Evolutionary conservation across 1,140 invertebrate species (phyloP), one percentile per base, ranked within the genome.

Genomic region (Drosophila saltans): DNA sequence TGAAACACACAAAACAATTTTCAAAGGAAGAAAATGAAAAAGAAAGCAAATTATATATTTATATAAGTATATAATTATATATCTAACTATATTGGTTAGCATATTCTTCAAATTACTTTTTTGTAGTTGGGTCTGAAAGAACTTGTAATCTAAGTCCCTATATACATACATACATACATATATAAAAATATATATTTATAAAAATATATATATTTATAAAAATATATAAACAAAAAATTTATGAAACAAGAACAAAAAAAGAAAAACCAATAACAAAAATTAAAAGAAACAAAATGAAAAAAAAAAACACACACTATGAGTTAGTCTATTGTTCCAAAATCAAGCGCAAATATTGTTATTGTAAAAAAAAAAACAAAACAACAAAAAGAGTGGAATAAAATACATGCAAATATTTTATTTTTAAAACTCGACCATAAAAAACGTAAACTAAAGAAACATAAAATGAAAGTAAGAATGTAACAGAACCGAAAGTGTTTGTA

Each of bases 331-430:
- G 76, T 84, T 84, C 81, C 81, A 80, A 73, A 62, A 67, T 72
- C 43, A 84, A 85, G 83, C 85, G 83, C 83, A 81, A 74, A 76
- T 83, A 88, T 80, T 84, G 84, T 88, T 88, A 88, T 73, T 84
- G 48, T 80, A 84, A 89, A 71, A 48, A 48, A 16, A 48, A 45
- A 45, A 67, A 57, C 10, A 30, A 55, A 1, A 52, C 26, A 52
- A 48, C 45, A 24, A 21, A 24, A 21, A 10, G 21, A 52, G 24
- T 45, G 45, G 36, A 81, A 63, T 41, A 66, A 69, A 70, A 21
- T 67, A 57, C 72, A 67, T 72, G 55, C 30, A 59, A 59, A 39
- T 39, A 28, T 64, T 64, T 64, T 48, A 28, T 61, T 66, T 68
- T 68, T 5, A 21, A 41, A 61, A 16, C 11, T 58, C 16, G 28